Conservation (phyloP, 2,797 vertebrate species). For the Chromis chromis region DNA sequence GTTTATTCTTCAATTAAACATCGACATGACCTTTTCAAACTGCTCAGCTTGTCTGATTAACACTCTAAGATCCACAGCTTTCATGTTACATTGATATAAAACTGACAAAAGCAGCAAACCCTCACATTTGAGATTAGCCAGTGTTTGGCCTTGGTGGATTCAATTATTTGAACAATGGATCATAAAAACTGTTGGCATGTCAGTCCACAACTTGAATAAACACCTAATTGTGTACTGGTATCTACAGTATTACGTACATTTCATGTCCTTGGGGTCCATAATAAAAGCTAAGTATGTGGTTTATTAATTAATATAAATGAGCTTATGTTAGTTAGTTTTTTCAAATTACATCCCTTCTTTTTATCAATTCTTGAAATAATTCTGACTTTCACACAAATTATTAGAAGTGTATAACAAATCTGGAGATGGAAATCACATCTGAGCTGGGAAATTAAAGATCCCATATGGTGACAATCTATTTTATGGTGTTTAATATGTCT, state of each 20-base stretch:
- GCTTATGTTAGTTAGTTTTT: too few relatives aligned
- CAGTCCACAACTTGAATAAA: too few relatives aligned
- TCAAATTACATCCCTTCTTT: too few relatives aligned
- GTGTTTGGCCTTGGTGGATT: not conserved
- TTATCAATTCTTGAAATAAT: not conserved
- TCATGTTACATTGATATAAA: too few relatives aligned
- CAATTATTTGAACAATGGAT: not conserved
- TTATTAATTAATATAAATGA: too few relatives aligned
- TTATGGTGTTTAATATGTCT: too few relatives aligned
- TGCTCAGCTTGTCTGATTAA: too few relatives aligned
- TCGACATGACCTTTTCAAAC: not conserved
- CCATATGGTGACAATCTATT: too few relatives aligned
- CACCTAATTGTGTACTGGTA: too few relatives aligned
- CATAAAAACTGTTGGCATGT: too few relatives aligned
- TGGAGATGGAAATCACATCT: constrained; percentile 11
- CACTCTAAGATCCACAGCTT: too few relatives aligned
- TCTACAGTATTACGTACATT: not conserved
- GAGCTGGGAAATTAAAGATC: not conserved
- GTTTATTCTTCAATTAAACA: not conserved
- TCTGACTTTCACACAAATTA: not conserved
- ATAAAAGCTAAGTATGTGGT: too few relatives aligned
- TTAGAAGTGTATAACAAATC: not conserved
- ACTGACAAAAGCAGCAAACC: not conserved
- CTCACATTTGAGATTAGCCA: not conserved
- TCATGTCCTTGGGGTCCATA: not conserved